A percentile compares a stretch with the other conserved stretches of the same genome.
These are phyloP conservation scores for Amblyteles armatorius DNA, from an alignment of 2,888 invertebrate genomes.

Conservation along the genomic window DNA sequence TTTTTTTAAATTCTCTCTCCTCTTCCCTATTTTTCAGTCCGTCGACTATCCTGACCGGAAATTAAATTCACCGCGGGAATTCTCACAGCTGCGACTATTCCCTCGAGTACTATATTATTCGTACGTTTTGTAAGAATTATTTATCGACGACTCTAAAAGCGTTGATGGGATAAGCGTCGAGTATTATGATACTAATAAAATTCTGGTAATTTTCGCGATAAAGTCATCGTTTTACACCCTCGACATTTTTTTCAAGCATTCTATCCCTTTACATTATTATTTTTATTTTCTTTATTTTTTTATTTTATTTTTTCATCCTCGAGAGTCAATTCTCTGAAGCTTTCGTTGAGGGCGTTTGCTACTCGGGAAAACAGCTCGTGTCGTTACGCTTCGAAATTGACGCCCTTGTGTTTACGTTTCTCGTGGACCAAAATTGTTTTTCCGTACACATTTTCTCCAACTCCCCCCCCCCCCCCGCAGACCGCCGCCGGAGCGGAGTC, in stretches of 20 bases:
- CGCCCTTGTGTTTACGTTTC: slow-evolving; percentile 69
- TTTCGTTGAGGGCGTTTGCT: slow-evolving; percentile 23
- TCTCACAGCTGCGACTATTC: slow-evolving; percentile 52
- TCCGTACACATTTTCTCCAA: slow-evolving; percentile 38
- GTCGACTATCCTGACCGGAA: slow-evolving; percentile 50
- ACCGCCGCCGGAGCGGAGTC: slow-evolving; percentile 50
- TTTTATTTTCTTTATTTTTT: neutral
- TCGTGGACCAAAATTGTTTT: slow-evolving; percentile 71
- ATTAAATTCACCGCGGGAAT: slow-evolving; percentile 63
- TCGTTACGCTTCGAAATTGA: slow-evolving; percentile 6
- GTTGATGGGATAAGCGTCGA: slow-evolving; percentile 40
- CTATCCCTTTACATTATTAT: neutral
- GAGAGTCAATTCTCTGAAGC: slow-evolving; percentile 9
- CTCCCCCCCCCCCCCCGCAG: slow-evolving; percentile 18
- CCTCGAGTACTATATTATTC: slow-evolving; percentile 26
- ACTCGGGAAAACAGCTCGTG: slow-evolving; percentile 19
- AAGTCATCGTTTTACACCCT: slow-evolving; percentile 36
- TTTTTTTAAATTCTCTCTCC: neutral
- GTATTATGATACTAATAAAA: slow-evolving; percentile 37
- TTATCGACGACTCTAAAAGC: slow-evolving; percentile 36
- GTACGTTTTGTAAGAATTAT: slow-evolving; percentile 23
- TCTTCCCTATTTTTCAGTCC: neutral
- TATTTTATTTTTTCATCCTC: neutral
- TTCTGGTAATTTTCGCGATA: slow-evolving; percentile 23
- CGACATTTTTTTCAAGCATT: slow-evolving; percentile 28